Conservation (phyloP, 1,140 invertebrate species). For the Holotrichia oblita region DNA sequence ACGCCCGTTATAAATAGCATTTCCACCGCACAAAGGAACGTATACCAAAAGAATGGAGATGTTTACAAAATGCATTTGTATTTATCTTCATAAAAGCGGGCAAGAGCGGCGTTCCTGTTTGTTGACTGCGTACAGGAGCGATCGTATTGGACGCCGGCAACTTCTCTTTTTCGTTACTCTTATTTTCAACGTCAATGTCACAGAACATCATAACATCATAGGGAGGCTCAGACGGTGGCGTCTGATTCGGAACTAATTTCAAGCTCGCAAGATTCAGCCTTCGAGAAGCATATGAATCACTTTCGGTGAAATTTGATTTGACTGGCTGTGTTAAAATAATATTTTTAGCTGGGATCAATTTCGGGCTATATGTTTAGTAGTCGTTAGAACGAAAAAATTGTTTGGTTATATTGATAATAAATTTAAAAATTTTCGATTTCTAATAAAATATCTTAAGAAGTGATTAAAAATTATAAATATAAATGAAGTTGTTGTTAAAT, state of each 20-base stretch:
- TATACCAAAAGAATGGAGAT: not conserved
- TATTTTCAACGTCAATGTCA: slow-evolving; percentile 9
- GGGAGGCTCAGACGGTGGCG: not conserved
- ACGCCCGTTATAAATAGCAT: not conserved
- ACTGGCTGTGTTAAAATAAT: too few species aligned
- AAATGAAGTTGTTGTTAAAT: too few species aligned
- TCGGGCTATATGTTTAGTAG: too few species aligned
- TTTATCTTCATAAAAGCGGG: not conserved
- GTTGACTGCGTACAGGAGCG: not conserved
- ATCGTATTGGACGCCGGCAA: not conserved
- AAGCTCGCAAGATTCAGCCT: not conserved
- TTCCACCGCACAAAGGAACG: not conserved
- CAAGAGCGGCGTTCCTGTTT: not conserved
- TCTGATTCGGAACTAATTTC: slow-evolving; percentile 5
- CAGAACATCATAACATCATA: slow-evolving; percentile 12
- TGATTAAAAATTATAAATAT: too few species aligned
- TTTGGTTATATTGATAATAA: too few species aligned
- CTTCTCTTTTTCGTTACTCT: not conserved
- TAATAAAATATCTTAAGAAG: too few species aligned
- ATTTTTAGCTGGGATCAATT: too few species aligned
- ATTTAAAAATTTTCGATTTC: too few species aligned
- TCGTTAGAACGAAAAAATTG: too few species aligned
- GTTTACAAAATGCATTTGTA: slow-evolving; percentile 4
- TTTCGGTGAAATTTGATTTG: not conserved
- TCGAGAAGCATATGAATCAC: not conserved